Evolutionary conservation across 2,113 vertebrate species (phyloP).

Genomic region (Dendropsophus ebraccatus): DNA sequence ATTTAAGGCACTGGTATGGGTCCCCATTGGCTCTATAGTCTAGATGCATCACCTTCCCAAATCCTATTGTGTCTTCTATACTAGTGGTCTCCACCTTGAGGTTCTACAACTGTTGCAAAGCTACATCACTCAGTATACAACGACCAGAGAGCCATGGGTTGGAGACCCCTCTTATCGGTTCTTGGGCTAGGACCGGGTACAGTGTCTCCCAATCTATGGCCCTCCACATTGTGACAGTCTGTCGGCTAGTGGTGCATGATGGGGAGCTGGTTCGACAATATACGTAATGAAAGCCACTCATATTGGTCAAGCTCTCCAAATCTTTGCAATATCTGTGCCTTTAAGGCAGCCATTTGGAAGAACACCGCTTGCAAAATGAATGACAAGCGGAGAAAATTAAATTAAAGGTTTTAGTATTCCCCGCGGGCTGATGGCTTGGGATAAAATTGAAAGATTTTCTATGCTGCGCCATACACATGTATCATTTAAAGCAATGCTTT

Average conservation of each 20-base stretch:
- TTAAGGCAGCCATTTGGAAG: background rate
- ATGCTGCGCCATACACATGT: background rate
- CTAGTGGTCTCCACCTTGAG: no score
- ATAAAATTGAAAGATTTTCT: slow-evolving; percentile 19
- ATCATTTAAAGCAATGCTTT: slow-evolving; percentile 48
- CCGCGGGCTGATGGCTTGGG: background rate
- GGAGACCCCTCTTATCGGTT: background rate
- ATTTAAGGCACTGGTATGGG: no score
- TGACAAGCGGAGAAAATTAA: slow-evolving; percentile 2
- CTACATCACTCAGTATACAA: no score
- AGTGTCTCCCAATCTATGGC: no score
- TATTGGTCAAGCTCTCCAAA: background rate
- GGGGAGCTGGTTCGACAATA: background rate
- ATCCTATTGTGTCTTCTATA: no score
- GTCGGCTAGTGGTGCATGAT: no score
- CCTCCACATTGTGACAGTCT: no score
- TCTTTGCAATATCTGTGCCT: background rate
- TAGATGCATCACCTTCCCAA: no score
- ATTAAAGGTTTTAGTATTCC: slow-evolving; percentile 42
- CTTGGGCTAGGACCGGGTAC: background rate
- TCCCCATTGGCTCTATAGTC: no score
- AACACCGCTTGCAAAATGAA: slow-evolving; percentile 1
- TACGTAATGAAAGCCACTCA: background rate
- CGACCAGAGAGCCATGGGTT: no score
- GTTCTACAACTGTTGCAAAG: no score